A percentile compares a stretch with the other conserved stretches of the same genome.
These are phyloP conservation scores for Catalaphyllia jardinei DNA, from an alignment of 64 coral and sea anemone genomes.

Conservation along the genomic window DNA sequence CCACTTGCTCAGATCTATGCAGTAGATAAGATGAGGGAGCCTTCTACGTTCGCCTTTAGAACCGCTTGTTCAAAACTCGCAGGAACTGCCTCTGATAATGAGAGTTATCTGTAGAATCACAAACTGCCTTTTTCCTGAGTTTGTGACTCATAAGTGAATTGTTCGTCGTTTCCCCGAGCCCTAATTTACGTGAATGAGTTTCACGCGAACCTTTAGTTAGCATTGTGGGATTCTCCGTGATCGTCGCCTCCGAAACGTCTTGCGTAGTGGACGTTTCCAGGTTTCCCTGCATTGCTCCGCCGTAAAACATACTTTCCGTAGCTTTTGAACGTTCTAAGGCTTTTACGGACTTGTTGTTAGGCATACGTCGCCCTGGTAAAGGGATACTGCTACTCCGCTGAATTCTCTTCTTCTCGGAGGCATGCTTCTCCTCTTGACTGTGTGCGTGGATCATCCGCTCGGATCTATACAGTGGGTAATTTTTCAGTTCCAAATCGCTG, in stretches of 20 bases:
- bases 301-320: not conserved
- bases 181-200: slow-evolving; percentile 16
- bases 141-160: slow-evolving; percentile 37
- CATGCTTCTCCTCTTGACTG: not conserved
- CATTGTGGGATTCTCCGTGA: not conserved
- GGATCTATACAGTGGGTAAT: not conserved
- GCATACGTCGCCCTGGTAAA: not conserved
- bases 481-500: not conserved
- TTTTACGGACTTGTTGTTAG: not conserved
- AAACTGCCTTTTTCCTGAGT: slow-evolving; percentile 82
- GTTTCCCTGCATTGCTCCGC: not conserved
- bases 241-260: not conserved
- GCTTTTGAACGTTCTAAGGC: not conserved
- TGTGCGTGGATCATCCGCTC: not conserved
- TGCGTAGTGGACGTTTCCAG: no score
- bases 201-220: not conserved
- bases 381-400: slow-evolving; percentile 16
- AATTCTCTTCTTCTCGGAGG: not conserved
- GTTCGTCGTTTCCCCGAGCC: slow-evolving; percentile 27
- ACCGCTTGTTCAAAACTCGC: slow-evolving; percentile 83
- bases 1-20: not conserved
- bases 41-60: slow-evolving; percentile 2
- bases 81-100: slow-evolving; percentile 90
- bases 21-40: not conserved
- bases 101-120: slow-evolving; percentile 74